Base-by-base conservation (phyloP, 2,113 vertebrate genomes). In the Phyllostomus hastatus region DNA sequence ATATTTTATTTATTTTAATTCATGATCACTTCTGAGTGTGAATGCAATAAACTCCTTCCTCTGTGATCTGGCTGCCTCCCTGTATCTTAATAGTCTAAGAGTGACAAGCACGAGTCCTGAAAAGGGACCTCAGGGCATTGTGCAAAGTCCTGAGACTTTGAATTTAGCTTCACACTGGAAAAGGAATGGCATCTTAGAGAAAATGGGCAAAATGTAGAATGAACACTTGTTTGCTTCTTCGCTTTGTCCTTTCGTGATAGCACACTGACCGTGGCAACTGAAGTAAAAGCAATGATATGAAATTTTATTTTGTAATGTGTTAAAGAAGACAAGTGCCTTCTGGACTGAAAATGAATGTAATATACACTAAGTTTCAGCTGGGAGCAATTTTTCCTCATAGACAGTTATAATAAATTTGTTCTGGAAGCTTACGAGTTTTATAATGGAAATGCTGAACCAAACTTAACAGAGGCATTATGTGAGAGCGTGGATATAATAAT, bases 351-450 rank as follows among this genome's bases (percentile, higher is more conserved):
- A 72, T 38, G 72, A 81, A 76, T 82, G 15, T 86, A 52, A 85
- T 67, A 9, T 41, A 96, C 69, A 33, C 57, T 81, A 89, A 69
- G 31, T 84, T 88, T 97, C 43, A 46, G 15, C 38, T 87, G 48
- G 46, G 75, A 90, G 59, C 41, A 92, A 54, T 79, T 66, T 95
- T 14, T 24, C 38, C 4, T 59, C 35, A 10, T 88, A 94, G 91
- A 67, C 61, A 52, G 35, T 95, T 90, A 76, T 91, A 94, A 72
- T 4, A 43, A 82, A 46, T 88, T 85, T 90, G 78, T 90, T 91
- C 90, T 95, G 67, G 67, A 97, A 88, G 86, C 64, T 97, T 93
- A 76, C 66, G 35, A 46, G 57, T 85, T 97, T 97, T 91, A 61
- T 90, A 73, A 87, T 11, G 93, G 75, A 38, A 97, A 95, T 86